Evolutionary conservation across 2,888 invertebrate genomes (phyloP), one percentile per base, ranked within the genome.

Genomic region (Nezara viridula): DNA sequence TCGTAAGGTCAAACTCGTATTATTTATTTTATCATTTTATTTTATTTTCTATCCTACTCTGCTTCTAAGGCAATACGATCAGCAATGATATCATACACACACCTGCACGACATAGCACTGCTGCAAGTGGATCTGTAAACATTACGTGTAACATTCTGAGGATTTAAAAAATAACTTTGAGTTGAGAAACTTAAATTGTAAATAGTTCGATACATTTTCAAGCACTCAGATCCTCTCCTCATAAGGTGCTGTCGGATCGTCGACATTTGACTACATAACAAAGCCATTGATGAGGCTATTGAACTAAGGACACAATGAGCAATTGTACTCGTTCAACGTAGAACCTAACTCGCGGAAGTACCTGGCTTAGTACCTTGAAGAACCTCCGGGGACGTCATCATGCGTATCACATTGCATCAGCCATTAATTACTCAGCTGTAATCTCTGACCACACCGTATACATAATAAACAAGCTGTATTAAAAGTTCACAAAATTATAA

Each of bases 291-390:
- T 37, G 66, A 37, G 66, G 37, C 37, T 37, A 73, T 37, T 27
- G 37, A 73, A 73, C 66, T 37, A 14, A 6, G 3, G 21, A 19
- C 6, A 73, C 66, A 73, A 37, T 73, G 66, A 37, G 32, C 37
- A 37, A 37, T 73, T 10, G 19, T 32, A 19, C 37, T 4, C 37
- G 19, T 32, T 73, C 6, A 37, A 37, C 19, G 37, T 37, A 73
- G 21, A 73, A 73, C 16, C 27, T 37, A 73, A 73, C n/a, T n/a
- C n/a, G n/a, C 66, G 66, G 66, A 73, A 73, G 66, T 19, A 73
- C 16, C 7, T 27, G 32, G 0, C 1, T n/a, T 2, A 73, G 32
- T 9, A 27, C 66, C 9, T 19, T 37, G 19, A 37, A 7, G 7
- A 19, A 19, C 19, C 37, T 37, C 37, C 19, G 9, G 19, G 6